Percentiles rank a stretch among this genome's conserved stretches.
Conservation (phyloP, 35 echinoderm and acorn worm genomes). For the Acanthaster planci region DNA sequence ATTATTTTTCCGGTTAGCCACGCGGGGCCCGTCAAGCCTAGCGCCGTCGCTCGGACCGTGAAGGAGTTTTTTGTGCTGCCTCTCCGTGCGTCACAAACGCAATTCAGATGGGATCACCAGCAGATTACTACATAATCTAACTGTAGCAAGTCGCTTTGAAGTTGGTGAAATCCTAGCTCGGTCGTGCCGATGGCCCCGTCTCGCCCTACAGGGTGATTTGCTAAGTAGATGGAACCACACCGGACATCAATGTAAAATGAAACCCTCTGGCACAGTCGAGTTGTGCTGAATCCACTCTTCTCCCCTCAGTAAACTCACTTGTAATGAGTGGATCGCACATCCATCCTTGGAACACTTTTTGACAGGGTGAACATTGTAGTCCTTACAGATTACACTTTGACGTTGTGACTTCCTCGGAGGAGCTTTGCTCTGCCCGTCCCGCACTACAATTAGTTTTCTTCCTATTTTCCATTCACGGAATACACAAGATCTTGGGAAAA, state of each 20-base stretch:
- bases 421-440: no score
- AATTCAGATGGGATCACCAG: not conserved
- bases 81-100: not conserved
- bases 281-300: no score
- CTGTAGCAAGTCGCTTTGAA: not conserved
- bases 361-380: no score
- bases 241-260: conserved; percentile 9
- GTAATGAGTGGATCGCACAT: no score
- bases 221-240: not conserved
- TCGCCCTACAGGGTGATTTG: not conserved
- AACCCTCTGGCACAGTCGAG: not conserved
- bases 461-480: no score
- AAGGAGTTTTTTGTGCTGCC: not conserved
- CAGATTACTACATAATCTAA: conserved; percentile 19
- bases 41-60: not conserved
- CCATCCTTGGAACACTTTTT: no score
- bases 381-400: no score
- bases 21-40: not conserved
- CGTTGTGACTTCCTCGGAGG: no score
- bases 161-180: conserved; percentile 13
- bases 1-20: not conserved
- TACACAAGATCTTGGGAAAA: no score
- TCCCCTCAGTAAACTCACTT: no score
- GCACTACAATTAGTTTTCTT: no score
- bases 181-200: not conserved